These are phyloP conservation scores for Bhutanitis thaidina DNA, from an alignment of 2,888 invertebrate genomes.

Conservation along the genomic window DNA sequence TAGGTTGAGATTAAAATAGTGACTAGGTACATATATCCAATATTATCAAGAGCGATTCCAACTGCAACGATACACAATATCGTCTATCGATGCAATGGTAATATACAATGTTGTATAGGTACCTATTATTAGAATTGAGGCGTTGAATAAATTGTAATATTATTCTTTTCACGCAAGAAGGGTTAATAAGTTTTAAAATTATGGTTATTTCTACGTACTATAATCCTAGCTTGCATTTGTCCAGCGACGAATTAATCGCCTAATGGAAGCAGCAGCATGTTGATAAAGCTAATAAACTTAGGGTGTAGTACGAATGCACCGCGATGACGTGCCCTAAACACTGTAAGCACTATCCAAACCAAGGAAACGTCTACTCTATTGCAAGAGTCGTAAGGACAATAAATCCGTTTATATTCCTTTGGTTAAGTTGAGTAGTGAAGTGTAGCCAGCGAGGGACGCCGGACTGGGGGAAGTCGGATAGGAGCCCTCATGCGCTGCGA, in stretches of 20 bases:
- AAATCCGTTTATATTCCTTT: slow-evolving; percentile 31
- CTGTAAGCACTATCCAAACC: slow-evolving; percentile 20
- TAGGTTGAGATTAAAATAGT: no score
- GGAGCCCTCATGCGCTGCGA: slow-evolving; percentile 47
- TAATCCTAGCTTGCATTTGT: slow-evolving; percentile 24
- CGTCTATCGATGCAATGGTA: no score
- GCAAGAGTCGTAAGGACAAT: slow-evolving; percentile 33
- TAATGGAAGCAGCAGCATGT: slow-evolving; percentile 74
- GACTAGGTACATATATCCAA: neutral
- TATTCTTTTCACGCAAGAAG: no score
- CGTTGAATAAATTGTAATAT: no score
- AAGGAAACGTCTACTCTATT: slow-evolving; percentile 43
- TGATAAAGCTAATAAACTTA: slow-evolving; percentile 67
- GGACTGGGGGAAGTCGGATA: slow-evolving; percentile 56
- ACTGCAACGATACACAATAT: no score
- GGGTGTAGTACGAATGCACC: slow-evolving; percentile 72
- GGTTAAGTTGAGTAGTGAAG: slow-evolving; percentile 56
- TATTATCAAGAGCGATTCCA: no score
- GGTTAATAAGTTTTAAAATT: no score
- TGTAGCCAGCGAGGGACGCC: slow-evolving; percentile 60
- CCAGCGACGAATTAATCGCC: slow-evolving; percentile 58
- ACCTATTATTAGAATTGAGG: no score
- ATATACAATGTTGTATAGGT: no score
- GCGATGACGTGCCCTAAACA: slow-evolving; percentile 43
- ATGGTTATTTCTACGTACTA: no score